Base-by-base conservation (phyloP, 2,113 vertebrate genomes). In the Cisticola juncidis region DNA sequence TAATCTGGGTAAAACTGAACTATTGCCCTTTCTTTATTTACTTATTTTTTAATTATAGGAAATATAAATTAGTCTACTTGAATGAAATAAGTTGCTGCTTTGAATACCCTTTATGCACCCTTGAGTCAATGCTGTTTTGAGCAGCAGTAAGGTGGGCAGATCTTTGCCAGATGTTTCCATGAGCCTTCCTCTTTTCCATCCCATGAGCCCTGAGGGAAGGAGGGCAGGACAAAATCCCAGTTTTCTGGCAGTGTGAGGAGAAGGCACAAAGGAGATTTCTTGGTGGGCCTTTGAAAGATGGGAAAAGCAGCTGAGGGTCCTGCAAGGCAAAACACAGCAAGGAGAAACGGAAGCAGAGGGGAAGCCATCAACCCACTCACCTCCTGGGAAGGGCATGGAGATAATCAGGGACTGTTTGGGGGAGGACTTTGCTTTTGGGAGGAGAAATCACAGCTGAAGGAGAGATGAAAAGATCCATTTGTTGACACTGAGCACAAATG, bases 231-330 rank as follows among this genome's bases (percentile, higher is more conserved):
- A 87, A 31, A 80, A 94, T 54, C 16, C 7, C 38, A 57, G 16
- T 24, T 77, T 88, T 82, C 54, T 73, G 85, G 45, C 76, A 82
- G n/a, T 33, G 14, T 2, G 2, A 86, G 50, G 50, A 45, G 53
- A 87, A 64, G 38, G 40, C 50, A 72, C 10, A 1, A 70, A 61
- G 48, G 47, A 50, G 48, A 7, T 50, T 33, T 47, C 42, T 54
- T 78, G 47, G 60, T 86, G 68, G 64, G n/a, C 23, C 5, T 90
- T 26, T n/a, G 71, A 11, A 82, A 80, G 71, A 73, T 70, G 66
- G 26, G 45, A 86, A 97, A 90, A 94, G 19, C 76, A 94, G 64
- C 57, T 85, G 57, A 71, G 86, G 73, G 19, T 88, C n/a, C 58
- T 90, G 38, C 54, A 88, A 94, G 68, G 74, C 79, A 88, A 66